phyloP scores from a whole-genome alignment of 2,888 invertebrate genomes.

The Ypsolopha scabrella region DNA sequence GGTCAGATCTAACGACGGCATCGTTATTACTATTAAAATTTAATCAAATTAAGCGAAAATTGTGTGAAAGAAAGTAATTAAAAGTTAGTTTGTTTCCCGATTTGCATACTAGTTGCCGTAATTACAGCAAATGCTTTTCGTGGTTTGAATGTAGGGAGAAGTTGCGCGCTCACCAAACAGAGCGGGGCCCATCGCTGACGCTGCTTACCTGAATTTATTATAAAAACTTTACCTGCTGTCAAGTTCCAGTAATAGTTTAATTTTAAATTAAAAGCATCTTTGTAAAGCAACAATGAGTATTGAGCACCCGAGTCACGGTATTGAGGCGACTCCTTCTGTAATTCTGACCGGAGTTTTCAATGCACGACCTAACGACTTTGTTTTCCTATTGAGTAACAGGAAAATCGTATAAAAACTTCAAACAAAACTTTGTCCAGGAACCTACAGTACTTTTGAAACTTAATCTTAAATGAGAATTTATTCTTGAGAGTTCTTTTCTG shows the following conservation, averaged over 20 bases:
- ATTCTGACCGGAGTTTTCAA: background rate
- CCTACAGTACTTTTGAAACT: background rate
- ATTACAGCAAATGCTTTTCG: slow-evolving; percentile 1
- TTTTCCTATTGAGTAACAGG: background rate
- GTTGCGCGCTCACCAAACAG: background rate
- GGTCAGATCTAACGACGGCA: background rate
- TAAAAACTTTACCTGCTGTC: background rate
- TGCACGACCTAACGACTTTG: background rate
- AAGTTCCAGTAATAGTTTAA: background rate
- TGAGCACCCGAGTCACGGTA: background rate
- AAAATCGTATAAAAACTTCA: background rate
- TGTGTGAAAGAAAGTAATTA: slow-evolving; percentile 3
- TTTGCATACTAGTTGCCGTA: slow-evolving; percentile 5
- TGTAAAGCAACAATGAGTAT: background rate
- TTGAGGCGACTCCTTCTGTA: background rate
- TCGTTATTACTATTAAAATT: slow-evolving; percentile 2
- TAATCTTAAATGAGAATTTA: background rate
- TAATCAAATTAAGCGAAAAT: background rate
- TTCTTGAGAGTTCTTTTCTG: background rate
- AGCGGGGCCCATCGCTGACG: background rate
- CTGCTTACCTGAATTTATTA: slow-evolving; percentile 1
- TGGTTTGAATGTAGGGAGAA: background rate
- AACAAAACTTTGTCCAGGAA: background rate
- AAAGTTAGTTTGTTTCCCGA: slow-evolving; percentile 1
- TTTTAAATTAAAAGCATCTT: background rate